phyloP scores from a whole-genome alignment of 2,797 vertebrate genomes.

The Enteromius unitaeniatus region DNA sequence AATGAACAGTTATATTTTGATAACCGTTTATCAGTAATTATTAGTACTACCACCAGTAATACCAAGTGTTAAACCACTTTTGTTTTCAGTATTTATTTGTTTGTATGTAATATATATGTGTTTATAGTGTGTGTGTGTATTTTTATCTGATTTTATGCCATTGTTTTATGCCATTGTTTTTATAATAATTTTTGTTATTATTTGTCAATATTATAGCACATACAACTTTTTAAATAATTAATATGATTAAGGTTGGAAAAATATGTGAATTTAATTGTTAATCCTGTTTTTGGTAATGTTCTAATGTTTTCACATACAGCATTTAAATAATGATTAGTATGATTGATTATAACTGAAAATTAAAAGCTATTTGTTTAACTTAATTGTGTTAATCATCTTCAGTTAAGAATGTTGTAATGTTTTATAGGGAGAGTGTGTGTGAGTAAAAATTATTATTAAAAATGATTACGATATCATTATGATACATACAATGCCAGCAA shows the following conservation, averaged over 20 bases:
- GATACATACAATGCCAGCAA: not conserved
- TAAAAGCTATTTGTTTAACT: not conserved
- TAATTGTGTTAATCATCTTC: not conserved
- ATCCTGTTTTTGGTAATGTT: not conserved
- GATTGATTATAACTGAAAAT: not conserved
- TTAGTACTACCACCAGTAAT: not conserved
- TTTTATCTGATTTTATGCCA: not conserved
- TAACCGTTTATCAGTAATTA: not conserved
- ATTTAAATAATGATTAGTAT: not conserved
- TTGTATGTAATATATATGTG: too few species aligned
- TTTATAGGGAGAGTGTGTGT: not conserved
- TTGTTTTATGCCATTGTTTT: not conserved
- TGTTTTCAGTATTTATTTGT: not conserved
- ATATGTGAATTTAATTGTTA: not conserved
- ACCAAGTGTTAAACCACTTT: not conserved
- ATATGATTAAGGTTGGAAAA: not conserved
- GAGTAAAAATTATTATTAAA: not conserved
- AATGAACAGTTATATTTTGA: not conserved
- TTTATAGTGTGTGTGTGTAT: not conserved
- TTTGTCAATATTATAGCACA: not conserved
- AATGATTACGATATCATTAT: not conserved
- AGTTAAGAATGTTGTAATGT: not conserved
- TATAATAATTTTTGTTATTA: not conserved
- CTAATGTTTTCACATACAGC: not conserved
- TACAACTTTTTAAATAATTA: not conserved